A percentile compares a stretch with the other conserved stretches of the same genome.
These are phyloP conservation scores for Platerodrilus igneus DNA, from an alignment of 2,888 invertebrate species.

Conservation along the genomic window DNA sequence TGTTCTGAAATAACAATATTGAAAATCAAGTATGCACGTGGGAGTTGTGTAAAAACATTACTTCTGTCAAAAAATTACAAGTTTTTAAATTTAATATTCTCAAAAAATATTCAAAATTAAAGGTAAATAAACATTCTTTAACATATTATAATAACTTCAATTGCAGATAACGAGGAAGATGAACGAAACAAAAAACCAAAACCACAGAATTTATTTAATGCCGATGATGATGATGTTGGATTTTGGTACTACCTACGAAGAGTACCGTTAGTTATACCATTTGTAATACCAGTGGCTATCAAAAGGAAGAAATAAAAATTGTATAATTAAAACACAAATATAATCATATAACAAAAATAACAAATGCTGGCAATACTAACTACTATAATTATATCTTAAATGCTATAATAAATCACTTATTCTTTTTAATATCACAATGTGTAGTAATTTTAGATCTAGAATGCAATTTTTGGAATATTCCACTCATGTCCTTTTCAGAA, in stretches of 20 bases:
- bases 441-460: conserved; percentile 54
- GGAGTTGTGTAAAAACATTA: no score
- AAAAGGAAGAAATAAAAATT: conserved; percentile 22
- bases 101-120: no score
- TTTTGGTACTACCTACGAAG: conserved; percentile 24
- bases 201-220: conserved; percentile 5
- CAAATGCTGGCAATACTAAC: no score
- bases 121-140: no score
- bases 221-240: conserved; percentile 2
- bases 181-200: not conserved
- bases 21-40: no score
- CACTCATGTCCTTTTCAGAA: conserved; percentile 70
- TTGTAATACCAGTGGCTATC: conserved; percentile 25
- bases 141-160: not conserved
- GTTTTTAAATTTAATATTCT: no score
- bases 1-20: no score
- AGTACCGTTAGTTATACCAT: conserved; percentile 29
- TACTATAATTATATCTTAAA: no score
- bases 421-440: conserved; percentile 28
- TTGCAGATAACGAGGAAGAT: conserved; percentile 7
- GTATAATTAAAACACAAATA: conserved; percentile 1
- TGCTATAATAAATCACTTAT: conserved; percentile 36
- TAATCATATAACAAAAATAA: not conserved
- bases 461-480: conserved; percentile 69
- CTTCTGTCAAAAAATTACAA: no score